A percentile compares a stretch with the other conserved stretches of the same genome.
These are phyloP conservation scores for Cataglyphis cursor DNA, from an alignment of 2,888 invertebrate species.

Conservation along the genomic window DNA sequence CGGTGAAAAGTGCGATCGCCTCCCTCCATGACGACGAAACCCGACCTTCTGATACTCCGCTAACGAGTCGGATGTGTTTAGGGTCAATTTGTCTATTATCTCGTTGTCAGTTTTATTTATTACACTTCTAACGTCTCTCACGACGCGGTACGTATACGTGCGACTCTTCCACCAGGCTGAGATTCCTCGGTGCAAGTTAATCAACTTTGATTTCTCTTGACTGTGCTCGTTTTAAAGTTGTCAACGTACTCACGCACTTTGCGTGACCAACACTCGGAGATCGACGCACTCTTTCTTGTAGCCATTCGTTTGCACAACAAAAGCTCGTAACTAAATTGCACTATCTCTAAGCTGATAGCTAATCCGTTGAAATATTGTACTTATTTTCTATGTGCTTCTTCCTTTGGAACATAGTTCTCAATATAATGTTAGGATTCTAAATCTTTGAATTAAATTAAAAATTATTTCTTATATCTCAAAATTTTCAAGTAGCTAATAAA, in stretches of 20 bases:
- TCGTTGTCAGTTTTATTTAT: slow-evolving; percentile 84
- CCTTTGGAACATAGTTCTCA: not conserved
- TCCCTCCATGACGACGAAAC: slow-evolving; percentile 57
- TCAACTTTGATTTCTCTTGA: slow-evolving; percentile 49
- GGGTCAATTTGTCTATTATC: slow-evolving; percentile 85
- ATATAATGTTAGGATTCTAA: not conserved
- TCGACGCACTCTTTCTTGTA: slow-evolving; percentile 7
- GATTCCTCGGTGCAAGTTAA: slow-evolving; percentile 50
- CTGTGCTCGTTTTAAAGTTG: not conserved
- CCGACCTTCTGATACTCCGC: slow-evolving; percentile 80
- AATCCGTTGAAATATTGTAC: not conserved
- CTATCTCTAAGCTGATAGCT: not conserved
- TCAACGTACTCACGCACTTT: slow-evolving; percentile 12
- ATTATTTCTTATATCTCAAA: not conserved
- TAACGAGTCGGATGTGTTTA: slow-evolving; percentile 83
- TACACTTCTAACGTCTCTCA: slow-evolving; percentile 79
- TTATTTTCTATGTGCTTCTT: not conserved
- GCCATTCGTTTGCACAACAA: not conserved
- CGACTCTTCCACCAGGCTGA: slow-evolving; percentile 67
- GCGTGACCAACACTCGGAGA: slow-evolving; percentile 15
- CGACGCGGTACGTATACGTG: slow-evolving; percentile 62
- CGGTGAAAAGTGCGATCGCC: slow-evolving; percentile 42
- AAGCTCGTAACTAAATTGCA: not conserved
- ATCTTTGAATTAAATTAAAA: not conserved
- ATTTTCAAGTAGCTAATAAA: not conserved